Conservation (phyloP, 1,140 invertebrate genomes). For the Bombus cullumanus region DNA sequence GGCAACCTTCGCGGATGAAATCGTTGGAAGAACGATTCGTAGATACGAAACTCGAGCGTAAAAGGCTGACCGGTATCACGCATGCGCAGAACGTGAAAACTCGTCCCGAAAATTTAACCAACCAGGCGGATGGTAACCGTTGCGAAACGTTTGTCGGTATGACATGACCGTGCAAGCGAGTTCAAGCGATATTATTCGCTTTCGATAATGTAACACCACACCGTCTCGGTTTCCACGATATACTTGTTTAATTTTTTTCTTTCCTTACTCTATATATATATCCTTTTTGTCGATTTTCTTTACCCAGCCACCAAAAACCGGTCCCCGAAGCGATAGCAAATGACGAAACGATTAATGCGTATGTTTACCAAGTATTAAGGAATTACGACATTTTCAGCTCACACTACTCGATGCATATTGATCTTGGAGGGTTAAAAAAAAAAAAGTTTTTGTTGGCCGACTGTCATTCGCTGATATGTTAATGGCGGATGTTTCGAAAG, state of each 20-base stretch:
- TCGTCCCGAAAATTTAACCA: background rate
- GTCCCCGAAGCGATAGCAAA: constrained; percentile 4
- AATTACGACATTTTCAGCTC: constrained; percentile 18
- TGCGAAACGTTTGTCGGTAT: constrained; percentile 13
- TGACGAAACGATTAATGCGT: constrained; percentile 34
- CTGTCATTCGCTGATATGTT: background rate
- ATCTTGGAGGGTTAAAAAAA: background rate
- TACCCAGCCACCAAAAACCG: background rate
- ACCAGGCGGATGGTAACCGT: background rate
- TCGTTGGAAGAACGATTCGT: background rate
- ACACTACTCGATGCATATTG: background rate
- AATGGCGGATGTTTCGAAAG: background rate
- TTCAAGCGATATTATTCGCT: constrained; percentile 7
- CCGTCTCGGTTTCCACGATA: background rate
- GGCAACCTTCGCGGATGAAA: background rate
- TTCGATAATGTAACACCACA: constrained; percentile 10
- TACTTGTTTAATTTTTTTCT: background rate
- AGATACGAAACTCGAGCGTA: background rate
- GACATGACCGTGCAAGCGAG: constrained; percentile 13
- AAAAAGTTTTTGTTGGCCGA: background rate
- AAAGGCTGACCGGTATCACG: background rate
- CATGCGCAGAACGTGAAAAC: background rate
- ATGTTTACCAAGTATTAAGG: background rate
- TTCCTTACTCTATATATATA: background rate
- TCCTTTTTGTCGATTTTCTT: background rate